phyloP scores from a whole-genome alignment of 2,888 invertebrate species.

The Laothoe populi region DNA sequence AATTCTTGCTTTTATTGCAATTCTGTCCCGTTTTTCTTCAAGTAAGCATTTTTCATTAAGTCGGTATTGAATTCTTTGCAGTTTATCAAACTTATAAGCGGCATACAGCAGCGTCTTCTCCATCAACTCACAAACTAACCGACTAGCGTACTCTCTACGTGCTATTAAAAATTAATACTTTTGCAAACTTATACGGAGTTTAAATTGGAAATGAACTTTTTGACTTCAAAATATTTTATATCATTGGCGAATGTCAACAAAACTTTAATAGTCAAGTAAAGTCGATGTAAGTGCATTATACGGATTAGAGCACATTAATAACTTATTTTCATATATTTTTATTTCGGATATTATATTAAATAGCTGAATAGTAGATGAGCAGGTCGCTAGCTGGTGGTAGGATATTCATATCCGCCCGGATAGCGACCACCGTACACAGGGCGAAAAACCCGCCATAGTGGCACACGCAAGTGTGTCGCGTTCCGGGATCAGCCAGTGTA shows the following conservation, averaged over 20 bases:
- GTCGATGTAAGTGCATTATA: background rate
- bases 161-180: background rate
- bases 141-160: background rate
- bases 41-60: background rate
- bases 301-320: too few relatives aligned
- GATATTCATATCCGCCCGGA: too few relatives aligned
- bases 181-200: background rate
- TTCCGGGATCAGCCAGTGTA: too few relatives aligned
- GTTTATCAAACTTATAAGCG: background rate
- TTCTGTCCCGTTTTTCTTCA: background rate
- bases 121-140: constrained; percentile 4
- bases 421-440: too few relatives aligned
- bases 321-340: too few relatives aligned
- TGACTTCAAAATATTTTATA: background rate
- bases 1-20: background rate
- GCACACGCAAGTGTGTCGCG: too few relatives aligned
- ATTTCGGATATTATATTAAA: too few relatives aligned
- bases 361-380: too few relatives aligned
- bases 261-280: background rate
- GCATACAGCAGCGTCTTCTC: background rate
- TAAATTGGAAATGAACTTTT: constrained; percentile 1
- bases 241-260: background rate
- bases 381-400: too few relatives aligned
- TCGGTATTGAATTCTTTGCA: background rate
- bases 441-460: too few relatives aligned